Percentiles rank a stretch among this genome's conserved stretches.
These are phyloP conservation scores for Oscheius sp. DNA, from an alignment of 2,888 invertebrate genomes.

Conservation along the genomic window DNA sequence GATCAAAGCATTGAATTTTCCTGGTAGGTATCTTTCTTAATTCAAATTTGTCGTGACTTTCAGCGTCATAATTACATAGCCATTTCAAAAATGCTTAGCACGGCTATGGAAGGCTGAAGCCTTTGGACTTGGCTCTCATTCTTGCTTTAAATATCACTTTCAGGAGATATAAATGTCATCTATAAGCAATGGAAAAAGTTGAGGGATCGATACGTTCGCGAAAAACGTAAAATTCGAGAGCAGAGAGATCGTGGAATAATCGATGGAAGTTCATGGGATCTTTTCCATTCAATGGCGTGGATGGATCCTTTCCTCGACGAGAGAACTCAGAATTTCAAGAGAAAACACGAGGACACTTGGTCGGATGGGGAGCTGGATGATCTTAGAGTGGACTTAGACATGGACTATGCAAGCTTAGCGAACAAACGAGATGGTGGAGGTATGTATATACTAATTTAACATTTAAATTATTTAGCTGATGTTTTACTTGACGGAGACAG, in stretches of 20 bases:
- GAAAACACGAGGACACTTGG: conserved; percentile 50
- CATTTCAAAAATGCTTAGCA: too few relatives aligned
- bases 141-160: too few relatives aligned
- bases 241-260: conserved; percentile 27
- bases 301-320: conserved; percentile 64
- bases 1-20: conserved; percentile 53
- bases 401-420: conserved; percentile 8
- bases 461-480: conserved; percentile 30
- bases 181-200: conserved; percentile 69
- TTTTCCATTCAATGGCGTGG: conserved; percentile 59
- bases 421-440: conserved; percentile 16
- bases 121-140: too few relatives aligned
- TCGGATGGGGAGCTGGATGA: conserved; percentile 35
- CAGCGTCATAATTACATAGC: too few relatives aligned
- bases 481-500: conserved; percentile 62
- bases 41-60: too few relatives aligned
- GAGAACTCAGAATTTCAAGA: conserved; percentile 48
- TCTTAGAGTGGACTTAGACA: conserved; percentile 34
- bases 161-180: conserved; percentile 55
- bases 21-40: too few relatives aligned
- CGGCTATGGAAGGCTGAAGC: too few relatives aligned
- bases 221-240: conserved; percentile 51
- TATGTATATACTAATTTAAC: too few relatives aligned
- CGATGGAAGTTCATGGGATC: conserved; percentile 57
- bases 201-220: conserved; percentile 65